A percentile compares a stretch with the other conserved stretches of the same genome.
These are phyloP conservation scores for Heliconius himera DNA, from an alignment of 1,140 invertebrate species.

Conservation along the genomic window DNA sequence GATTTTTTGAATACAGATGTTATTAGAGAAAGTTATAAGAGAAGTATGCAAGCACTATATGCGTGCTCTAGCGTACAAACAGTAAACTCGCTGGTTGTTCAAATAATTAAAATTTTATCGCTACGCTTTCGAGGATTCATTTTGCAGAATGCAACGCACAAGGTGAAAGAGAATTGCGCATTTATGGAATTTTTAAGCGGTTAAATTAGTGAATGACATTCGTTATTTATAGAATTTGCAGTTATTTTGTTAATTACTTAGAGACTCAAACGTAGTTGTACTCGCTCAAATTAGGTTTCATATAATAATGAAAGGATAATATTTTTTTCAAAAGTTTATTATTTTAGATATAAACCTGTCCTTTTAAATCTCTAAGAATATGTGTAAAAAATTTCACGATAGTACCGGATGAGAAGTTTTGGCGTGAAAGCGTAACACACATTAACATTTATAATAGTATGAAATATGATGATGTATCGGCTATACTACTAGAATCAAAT, in stretches of 20 bases:
- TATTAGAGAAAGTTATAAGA: slow-evolving; percentile 30
- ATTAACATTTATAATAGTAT: too few species aligned
- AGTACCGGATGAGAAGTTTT: too few species aligned
- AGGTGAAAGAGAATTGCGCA: neutral
- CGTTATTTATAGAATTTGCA: neutral
- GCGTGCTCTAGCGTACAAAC: slow-evolving; percentile 17
- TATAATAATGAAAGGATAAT: too few species aligned
- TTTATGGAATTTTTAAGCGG: slow-evolving; percentile 2
- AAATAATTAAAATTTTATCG: slow-evolving; percentile 31
- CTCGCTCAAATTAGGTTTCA: too few species aligned
- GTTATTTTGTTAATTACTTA: neutral
- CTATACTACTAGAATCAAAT: too few species aligned
- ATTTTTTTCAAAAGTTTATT: too few species aligned
- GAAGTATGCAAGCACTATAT: slow-evolving; percentile 22
- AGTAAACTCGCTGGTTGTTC: slow-evolving; percentile 24
- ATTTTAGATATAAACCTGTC: too few species aligned
- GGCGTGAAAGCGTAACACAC: too few species aligned
- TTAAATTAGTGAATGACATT: neutral
- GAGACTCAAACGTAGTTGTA: too few species aligned
- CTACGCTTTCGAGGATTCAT: slow-evolving; percentile 20
- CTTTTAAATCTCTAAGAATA: too few species aligned
- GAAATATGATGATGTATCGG: too few species aligned
- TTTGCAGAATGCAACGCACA: slow-evolving; percentile 14
- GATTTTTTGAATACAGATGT: slow-evolving; percentile 16
- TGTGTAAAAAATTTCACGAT: too few species aligned